Evolutionary conservation across 2,888 invertebrate genomes (phyloP).

Genomic region (Bombylius major): DNA sequence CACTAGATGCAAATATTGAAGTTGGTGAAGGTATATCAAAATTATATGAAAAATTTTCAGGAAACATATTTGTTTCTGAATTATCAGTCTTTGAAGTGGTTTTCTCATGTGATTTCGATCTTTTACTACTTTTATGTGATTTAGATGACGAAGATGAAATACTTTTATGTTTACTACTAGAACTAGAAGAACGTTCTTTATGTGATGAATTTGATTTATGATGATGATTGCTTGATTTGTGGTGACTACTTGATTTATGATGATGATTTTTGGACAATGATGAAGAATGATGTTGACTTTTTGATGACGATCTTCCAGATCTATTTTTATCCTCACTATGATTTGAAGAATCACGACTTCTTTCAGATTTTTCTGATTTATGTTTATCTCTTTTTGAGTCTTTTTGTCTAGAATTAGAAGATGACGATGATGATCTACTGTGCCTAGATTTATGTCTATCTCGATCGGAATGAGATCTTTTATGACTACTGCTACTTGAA

Average conservation of each 20-base stretch:
- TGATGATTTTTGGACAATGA: not conserved
- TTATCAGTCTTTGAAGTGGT: not conserved
- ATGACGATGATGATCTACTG: not conserved
- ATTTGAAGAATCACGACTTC: not conserved
- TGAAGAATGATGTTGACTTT: slow-evolving; percentile 10
- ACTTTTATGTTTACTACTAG: slow-evolving; percentile 14
- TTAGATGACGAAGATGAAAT: slow-evolving; percentile 10
- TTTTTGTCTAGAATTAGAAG: too few relatives aligned
- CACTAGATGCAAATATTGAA: slow-evolving; percentile 19
- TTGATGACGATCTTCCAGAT: slow-evolving; percentile 4
- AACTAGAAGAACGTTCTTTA: not conserved
- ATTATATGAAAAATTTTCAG: slow-evolving; percentile 17
- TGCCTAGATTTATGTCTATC: not conserved
- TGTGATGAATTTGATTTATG: slow-evolving; percentile 2
- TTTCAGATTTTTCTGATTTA: not conserved
- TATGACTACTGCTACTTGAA: too few relatives aligned
- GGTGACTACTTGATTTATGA: not conserved
- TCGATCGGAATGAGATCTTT: too few relatives aligned
- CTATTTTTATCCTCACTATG: not conserved
- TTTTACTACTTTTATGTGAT: not conserved
- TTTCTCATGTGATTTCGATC: slow-evolving; percentile 19
- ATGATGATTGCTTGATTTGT: slow-evolving; percentile 9
- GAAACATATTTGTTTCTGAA: not conserved
- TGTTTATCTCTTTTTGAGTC: not conserved
- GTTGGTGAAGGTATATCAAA: slow-evolving; percentile 11